These are phyloP conservation scores for Apodemia hepburni DNA, from an alignment of 2,888 invertebrate species.

Conservation along the genomic window DNA sequence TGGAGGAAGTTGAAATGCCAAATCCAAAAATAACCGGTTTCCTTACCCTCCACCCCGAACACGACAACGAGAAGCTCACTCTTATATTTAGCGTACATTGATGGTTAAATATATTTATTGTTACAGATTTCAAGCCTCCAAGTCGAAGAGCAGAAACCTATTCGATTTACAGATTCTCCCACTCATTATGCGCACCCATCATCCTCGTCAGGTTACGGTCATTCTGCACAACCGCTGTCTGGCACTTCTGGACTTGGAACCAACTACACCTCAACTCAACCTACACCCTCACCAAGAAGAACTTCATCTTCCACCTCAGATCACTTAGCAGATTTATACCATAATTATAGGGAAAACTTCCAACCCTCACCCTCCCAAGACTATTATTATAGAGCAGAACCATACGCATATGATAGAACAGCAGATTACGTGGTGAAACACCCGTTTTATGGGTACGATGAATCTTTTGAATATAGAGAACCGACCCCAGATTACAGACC, in stretches of 20 bases:
- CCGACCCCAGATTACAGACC: conserved; percentile 59
- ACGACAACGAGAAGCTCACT: no score
- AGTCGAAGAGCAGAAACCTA: conserved; percentile 81
- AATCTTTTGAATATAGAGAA: conserved; percentile 62
- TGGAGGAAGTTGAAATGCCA: no score
- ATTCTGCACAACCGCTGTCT: conserved; percentile 73
- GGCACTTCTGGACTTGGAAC: conserved; percentile 75
- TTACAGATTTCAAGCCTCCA: conserved; percentile 69
- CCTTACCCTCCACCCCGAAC: no score
- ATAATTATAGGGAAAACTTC: conserved; percentile 74
- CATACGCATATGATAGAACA: conserved; percentile 61
- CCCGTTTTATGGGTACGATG: conserved; percentile 65
- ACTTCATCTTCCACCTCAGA: conserved; percentile 81
- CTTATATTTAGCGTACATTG: no score
- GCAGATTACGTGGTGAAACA: conserved; percentile 69
- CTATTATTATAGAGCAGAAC: conserved; percentile 56
- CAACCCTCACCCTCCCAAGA: conserved; percentile 58
- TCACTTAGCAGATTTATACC: conserved; percentile 84
- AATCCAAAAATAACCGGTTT: no score
- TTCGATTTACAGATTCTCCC: conserved; percentile 88
- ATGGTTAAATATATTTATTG: not conserved
- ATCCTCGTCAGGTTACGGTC: conserved; percentile 71
- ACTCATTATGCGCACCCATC: conserved; percentile 82
- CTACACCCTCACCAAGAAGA: conserved; percentile 85
- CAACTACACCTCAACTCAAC: conserved; percentile 72